A percentile compares a stretch with the other conserved stretches of the same genome.
phyloP scores from a whole-genome alignment of 2,888 invertebrate species.

The Colostygia pectinataria region DNA sequence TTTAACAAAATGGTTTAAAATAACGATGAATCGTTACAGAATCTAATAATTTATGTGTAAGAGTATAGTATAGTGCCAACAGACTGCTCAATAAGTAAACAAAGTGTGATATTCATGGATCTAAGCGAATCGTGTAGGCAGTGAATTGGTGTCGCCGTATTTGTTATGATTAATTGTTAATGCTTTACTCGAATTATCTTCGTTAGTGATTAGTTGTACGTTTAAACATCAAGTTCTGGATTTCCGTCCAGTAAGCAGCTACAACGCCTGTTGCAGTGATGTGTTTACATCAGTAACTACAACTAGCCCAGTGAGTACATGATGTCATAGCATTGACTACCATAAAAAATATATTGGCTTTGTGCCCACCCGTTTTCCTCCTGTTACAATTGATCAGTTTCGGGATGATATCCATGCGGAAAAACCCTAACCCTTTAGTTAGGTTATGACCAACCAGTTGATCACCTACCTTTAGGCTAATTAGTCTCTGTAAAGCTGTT shows the following conservation, averaged over 20 bases:
- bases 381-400: conserved; percentile 63
- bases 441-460: conserved; percentile 66
- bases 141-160: conserved; percentile 69
- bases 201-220: conserved; percentile 46
- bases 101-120: conserved; percentile 44
- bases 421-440: conserved; percentile 64
- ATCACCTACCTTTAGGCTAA: conserved; percentile 59
- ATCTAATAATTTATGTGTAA: conserved; percentile 36
- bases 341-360: conserved; percentile 78
- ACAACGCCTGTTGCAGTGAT: conserved; percentile 63
- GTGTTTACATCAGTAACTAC: conserved; percentile 80
- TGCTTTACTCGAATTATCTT: conserved; percentile 46
- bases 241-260: conserved; percentile 47
- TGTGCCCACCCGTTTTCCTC: conserved; percentile 80
- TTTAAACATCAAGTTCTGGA: conserved; percentile 31
- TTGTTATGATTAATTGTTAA: conserved; percentile 53
- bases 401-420: conserved; percentile 65
- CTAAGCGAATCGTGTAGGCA: conserved; percentile 68
- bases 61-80: conserved; percentile 49
- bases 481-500: conserved; percentile 42
- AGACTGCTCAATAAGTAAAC: conserved; percentile 39
- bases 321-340: conserved; percentile 77
- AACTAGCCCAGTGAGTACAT: conserved; percentile 75
- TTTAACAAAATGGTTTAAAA: conserved; percentile 59
- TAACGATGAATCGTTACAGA: conserved; percentile 42